Base-by-base conservation (phyloP, 1,140 invertebrate genomes). In the Penaeus vannamei region DNA sequence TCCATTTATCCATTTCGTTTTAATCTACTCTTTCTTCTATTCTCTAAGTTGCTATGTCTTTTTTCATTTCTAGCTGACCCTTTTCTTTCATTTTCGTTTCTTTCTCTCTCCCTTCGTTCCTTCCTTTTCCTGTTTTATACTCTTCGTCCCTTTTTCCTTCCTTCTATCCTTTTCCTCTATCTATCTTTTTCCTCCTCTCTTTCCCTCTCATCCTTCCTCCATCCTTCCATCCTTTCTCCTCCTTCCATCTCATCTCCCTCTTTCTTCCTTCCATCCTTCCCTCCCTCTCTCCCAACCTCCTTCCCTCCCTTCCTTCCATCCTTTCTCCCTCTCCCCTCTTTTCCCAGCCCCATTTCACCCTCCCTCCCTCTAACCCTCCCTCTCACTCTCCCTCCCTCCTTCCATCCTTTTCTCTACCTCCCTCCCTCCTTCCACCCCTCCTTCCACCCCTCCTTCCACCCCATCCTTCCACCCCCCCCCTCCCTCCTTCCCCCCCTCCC, bases 301-400 rank as follows among this genome's bases (percentile, higher is more conserved):
- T 20, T 42, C 12, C 29, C 26, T 77, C 72, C 46, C 72, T 77
- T n/a, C 46, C 72, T 77, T 42, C 46, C 72, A 26, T n/a, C 29
- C 72, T 29, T n/a, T 77, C 72, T 29, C 72, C 29, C 72, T 77
- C 26, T 77, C 72, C 46, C 72, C 29, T n/a, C 46, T n/a, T 77
- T n/a, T 42, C 36, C 36, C 36, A 42, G 4, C 36, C 8, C 36
- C 36, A 22, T 77, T 42, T 77, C 26, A 26, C 72, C 46, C n/a
- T 77, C 19, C 46, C 72, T 1, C 72, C 2, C n/a, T 36, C 72
- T 26, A 2, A 0, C 64, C 26, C 4, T 5, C 64, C 26, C 12
- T 2, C 29, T 36, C 5, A 0, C 36, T 7, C 8, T 42, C 36
- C 36, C 3, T 42, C 36, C 36, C 8, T 5, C 36, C 5, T 5